Percentiles rank a stretch among this genome's conserved stretches.
phyloP scores from a whole-genome alignment of 2,113 vertebrate genomes.

The Ptilonorhynchus violaceus region DNA sequence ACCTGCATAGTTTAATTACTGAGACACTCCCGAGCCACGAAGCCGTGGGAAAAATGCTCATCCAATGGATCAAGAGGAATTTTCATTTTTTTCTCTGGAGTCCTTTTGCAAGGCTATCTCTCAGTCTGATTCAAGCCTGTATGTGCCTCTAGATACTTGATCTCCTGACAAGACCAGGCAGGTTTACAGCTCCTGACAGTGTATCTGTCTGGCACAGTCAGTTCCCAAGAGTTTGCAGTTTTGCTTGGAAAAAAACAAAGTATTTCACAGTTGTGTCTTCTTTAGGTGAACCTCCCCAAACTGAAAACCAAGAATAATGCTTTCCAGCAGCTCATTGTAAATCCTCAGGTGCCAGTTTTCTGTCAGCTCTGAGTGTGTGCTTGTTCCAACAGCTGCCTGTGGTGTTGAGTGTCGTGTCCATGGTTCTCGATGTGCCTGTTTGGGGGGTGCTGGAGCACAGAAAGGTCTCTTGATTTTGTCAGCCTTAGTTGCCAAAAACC shows the following conservation, averaged over 20 bases:
- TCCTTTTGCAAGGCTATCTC: background rate
- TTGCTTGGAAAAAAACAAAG: background rate
- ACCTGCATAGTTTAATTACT: background rate
- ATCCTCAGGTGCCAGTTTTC: background rate
- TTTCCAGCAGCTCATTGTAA: background rate
- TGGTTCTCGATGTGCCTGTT: background rate
- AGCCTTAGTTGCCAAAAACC: background rate
- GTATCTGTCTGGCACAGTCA: background rate
- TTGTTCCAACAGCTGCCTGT: background rate
- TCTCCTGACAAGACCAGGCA: background rate
- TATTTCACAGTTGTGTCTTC: background rate
- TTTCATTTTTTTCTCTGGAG: background rate
- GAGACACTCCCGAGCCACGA: background rate
- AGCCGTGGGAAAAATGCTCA: background rate
- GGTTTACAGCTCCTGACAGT: background rate
- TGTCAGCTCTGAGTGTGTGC: background rate
- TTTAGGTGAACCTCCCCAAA: background rate
- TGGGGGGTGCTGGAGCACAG: background rate
- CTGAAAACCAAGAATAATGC: background rate
- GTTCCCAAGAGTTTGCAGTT: background rate
- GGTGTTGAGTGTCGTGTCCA: rapidly evolving
- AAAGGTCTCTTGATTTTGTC: background rate
- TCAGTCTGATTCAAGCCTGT: background rate
- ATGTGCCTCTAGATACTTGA: background rate
- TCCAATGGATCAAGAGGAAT: background rate